phyloP scores from a whole-genome alignment of 2,888 invertebrate species.

The Drosophila kokeensis region DNA sequence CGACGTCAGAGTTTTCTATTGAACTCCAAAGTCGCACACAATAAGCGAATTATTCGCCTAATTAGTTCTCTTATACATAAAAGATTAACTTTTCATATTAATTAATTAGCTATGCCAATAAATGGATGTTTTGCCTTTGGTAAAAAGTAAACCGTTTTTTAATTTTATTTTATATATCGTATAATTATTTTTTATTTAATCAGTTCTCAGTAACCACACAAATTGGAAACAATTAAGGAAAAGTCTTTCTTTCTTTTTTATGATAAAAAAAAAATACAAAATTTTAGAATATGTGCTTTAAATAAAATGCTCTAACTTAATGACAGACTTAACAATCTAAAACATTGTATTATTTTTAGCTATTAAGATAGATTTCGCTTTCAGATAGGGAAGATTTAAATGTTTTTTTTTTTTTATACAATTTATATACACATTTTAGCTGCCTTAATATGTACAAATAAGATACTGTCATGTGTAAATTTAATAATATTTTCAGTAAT shows the following conservation, averaged over 20 bases:
- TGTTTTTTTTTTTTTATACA: not conserved
- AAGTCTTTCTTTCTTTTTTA: too few species aligned
- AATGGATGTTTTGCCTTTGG: not conserved
- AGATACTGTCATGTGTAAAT: not conserved
- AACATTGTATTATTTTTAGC: not conserved
- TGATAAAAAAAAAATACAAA: not conserved
- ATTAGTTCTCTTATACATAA: not conserved
- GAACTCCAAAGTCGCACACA: constrained; percentile 16
- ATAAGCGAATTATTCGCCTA: constrained; percentile 9
- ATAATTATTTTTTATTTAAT: not conserved
- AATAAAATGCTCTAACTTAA: not conserved
- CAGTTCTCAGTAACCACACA: not conserved
- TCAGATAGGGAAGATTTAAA: not conserved
- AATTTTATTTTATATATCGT: not conserved
- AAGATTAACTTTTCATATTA: not conserved
- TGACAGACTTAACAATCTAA: not conserved
- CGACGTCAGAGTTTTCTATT: constrained; percentile 43
- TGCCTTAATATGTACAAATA: too few species aligned
- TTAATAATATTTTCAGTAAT: not conserved
- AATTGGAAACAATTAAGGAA: not conserved
- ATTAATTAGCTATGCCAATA: not conserved
- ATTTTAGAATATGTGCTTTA: not conserved
- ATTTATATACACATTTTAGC: too few species aligned
- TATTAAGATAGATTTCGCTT: not conserved
- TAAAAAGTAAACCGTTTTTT: not conserved